Conservation (phyloP, 2,113 vertebrate species). For the Taxidea taxus region DNA sequence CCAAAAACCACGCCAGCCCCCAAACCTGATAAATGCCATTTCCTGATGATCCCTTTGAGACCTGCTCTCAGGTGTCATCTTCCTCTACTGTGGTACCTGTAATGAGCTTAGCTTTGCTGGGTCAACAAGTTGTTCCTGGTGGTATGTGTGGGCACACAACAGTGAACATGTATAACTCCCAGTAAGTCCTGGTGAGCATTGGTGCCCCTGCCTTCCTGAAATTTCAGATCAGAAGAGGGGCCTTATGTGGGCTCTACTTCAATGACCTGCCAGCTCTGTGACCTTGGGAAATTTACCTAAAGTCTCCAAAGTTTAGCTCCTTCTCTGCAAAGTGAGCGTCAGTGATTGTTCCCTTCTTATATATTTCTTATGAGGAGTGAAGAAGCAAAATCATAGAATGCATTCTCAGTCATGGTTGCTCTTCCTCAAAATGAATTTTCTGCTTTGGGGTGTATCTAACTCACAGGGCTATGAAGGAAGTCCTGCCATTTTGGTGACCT, state of each 20-base stretch:
- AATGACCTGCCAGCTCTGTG: background rate
- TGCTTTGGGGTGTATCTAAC: background rate
- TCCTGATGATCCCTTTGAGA: background rate
- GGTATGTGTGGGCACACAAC: background rate
- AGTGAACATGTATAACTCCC: background rate
- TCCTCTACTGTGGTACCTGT: fast-evolving
- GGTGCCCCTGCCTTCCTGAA: background rate
- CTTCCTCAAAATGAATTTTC: background rate
- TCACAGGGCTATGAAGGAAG: background rate
- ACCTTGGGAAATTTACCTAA: background rate
- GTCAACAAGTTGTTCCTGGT: background rate
- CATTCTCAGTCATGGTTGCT: background rate
- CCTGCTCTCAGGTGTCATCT: background rate
- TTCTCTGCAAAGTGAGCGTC: background rate
- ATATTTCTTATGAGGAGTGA: background rate
- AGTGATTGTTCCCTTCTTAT: background rate
- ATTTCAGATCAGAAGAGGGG: background rate
- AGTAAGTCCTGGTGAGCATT: background rate
- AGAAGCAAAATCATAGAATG: background rate
- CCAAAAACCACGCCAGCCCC: background rate
- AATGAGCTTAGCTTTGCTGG: background rate
- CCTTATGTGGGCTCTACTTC: background rate
- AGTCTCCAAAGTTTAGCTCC: background rate
- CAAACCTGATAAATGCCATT: background rate
- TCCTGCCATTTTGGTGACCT: background rate